Evolutionary conservation across 2,797 vertebrate genomes (phyloP).

Genomic region (Ambastaia sidthimunki): DNA sequence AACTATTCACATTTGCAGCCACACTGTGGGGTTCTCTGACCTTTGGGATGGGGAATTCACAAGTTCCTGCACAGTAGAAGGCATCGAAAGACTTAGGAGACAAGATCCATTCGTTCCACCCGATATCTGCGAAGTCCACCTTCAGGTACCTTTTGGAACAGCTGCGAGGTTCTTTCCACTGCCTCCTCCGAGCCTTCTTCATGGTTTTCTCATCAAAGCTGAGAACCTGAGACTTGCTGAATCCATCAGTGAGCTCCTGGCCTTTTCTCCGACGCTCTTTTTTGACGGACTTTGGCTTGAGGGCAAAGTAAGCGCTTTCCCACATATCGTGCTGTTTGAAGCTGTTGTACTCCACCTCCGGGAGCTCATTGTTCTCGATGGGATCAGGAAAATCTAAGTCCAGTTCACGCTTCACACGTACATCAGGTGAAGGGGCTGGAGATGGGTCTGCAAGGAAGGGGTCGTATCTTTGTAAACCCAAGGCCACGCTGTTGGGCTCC

Average conservation of each 20-base stretch:
- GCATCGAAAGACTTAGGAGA: constrained; percentile 95
- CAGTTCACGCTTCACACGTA: constrained; percentile 83
- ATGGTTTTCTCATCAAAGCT: constrained; percentile 95
- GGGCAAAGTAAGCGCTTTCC: constrained; percentile 86
- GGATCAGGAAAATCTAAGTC: constrained; percentile 79
- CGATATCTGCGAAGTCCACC: constrained; percentile 96
- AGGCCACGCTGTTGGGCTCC: constrained; percentile 92
- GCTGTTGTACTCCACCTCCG: constrained; percentile 76
- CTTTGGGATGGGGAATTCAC: constrained; percentile 95
- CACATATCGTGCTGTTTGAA: constrained; percentile 87
- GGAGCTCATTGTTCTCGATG: constrained; percentile 88
- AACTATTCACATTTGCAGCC: constrained; percentile 56
- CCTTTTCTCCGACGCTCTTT: constrained; percentile 72
- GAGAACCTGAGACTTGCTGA: constrained; percentile 84
- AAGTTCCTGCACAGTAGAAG: constrained; percentile 92
- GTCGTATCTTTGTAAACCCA: constrained; percentile 90
- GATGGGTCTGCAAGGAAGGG: constrained; percentile 78
- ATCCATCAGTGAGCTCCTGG: constrained; percentile 70
- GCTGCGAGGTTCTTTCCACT: constrained; percentile 90
- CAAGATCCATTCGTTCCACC: constrained; percentile 97
- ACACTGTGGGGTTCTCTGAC: constrained; percentile 74
- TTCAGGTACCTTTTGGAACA: constrained; percentile 91
- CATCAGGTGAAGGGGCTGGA: constrained; percentile 66
- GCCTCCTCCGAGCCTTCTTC: constrained; percentile 91
- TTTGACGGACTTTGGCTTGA: constrained; percentile 80